Conservation (phyloP, 1,140 invertebrate species). For the Solenopsis invicta region DNA sequence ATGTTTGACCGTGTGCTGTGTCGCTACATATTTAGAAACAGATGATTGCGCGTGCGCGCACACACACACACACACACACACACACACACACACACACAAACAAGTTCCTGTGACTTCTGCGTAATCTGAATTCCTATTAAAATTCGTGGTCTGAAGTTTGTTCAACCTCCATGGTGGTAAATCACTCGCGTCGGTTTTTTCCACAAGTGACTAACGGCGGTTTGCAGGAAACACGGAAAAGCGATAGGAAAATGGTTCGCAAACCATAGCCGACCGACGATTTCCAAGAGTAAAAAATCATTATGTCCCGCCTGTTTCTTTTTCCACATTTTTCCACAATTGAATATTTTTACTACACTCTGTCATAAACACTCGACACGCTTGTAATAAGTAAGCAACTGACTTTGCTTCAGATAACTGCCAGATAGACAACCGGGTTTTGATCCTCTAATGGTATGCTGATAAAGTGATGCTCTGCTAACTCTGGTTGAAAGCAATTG, state of each 20-base stretch:
- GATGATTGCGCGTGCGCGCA: conserved; percentile 5
- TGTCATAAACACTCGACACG: conserved; percentile 66
- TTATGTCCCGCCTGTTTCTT: conserved; percentile 31
- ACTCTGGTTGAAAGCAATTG: conserved; percentile 69
- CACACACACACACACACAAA: too few relatives aligned
- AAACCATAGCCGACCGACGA: background rate
- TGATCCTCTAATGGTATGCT: conserved; percentile 79
- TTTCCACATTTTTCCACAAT: conserved; percentile 51
- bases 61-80: too few relatives aligned
- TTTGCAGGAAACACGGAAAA: conserved; percentile 16
- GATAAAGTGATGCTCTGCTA: conserved; percentile 80
- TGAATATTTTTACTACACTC: conserved; percentile 70
- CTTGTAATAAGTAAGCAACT: conserved; percentile 68
- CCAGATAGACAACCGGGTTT: conserved; percentile 61
- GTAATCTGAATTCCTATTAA: conserved; percentile 61
- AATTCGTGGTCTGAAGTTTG: conserved; percentile 32
- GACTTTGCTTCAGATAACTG: conserved; percentile 54
- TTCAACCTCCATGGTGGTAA: conserved; percentile 17
- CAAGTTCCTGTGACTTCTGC: conserved; percentile 4
- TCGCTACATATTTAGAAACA: background rate
- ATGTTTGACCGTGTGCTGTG: background rate
- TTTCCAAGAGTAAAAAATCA: conserved; percentile 48
- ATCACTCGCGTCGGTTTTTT: conserved; percentile 50
- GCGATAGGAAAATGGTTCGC: conserved; percentile 14
- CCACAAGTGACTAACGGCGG: conserved; percentile 22